These are phyloP conservation scores for Anthophora plumipes DNA, from an alignment of 2,888 invertebrate species.

Conservation along the genomic window DNA sequence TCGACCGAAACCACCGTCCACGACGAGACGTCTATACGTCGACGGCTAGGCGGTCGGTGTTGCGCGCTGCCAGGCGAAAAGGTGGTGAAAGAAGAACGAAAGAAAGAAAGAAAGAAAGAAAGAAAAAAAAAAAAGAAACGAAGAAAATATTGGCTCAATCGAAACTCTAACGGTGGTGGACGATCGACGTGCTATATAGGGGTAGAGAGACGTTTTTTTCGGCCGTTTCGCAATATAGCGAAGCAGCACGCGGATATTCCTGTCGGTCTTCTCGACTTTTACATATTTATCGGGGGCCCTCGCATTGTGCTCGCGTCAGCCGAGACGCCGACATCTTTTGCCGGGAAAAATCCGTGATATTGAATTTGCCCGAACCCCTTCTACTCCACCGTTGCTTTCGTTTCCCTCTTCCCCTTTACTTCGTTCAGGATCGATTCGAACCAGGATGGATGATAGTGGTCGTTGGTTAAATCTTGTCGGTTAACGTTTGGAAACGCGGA, in stretches of 20 bases:
- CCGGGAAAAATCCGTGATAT: constrained; percentile 72
- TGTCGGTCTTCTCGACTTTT: constrained; percentile 74
- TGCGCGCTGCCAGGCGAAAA: neutral
- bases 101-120: neutral
- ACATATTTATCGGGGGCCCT: constrained; percentile 78
- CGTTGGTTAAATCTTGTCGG: no score
- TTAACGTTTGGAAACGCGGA: no score
- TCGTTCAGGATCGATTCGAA: constrained; percentile 26
- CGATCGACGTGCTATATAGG: constrained; percentile 14
- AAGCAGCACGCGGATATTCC: constrained; percentile 60
- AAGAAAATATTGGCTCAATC: constrained; percentile 7
- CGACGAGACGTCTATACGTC: constrained; percentile 16
- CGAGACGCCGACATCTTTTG: constrained; percentile 73
- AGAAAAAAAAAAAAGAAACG: constrained; percentile 6
- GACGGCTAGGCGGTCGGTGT: neutral
- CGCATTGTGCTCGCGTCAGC: constrained; percentile 79
- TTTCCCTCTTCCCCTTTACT: constrained; percentile 2
- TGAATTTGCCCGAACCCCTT: constrained; percentile 54
- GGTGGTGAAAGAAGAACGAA: neutral
- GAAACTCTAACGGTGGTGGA: constrained; percentile 2
- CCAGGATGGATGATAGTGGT: neutral
- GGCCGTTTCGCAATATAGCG: constrained; percentile 46
- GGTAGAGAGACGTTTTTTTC: constrained; percentile 18
- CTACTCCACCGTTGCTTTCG: neutral
- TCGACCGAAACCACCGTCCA: constrained; percentile 67